phyloP scores from a whole-genome alignment of 1,140 invertebrate genomes.

The Coboldia fuscipes region DNA sequence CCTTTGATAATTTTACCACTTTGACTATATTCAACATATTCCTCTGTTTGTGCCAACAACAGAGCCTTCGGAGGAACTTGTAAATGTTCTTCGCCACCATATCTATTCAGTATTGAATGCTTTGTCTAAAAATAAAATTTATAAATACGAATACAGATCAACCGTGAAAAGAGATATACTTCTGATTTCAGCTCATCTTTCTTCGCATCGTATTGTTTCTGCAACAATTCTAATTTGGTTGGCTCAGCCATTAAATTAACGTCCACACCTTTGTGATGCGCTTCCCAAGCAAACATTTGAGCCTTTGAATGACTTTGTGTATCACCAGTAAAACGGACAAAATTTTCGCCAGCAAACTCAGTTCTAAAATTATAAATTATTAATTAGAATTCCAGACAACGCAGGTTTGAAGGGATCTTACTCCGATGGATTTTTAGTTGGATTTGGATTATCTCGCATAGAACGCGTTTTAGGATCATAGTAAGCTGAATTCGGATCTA shows the following conservation, averaged over 20 bases:
- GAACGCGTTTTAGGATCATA: slow-evolving; percentile 98
- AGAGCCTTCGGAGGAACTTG: slow-evolving; percentile 66
- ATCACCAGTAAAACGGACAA: slow-evolving; percentile 83
- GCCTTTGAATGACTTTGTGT: slow-evolving; percentile 74
- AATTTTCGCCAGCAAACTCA: slow-evolving; percentile 91
- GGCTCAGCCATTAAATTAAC: slow-evolving; percentile 94
- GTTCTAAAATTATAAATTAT: slow-evolving; percentile 27
- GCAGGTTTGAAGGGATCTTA: slow-evolving; percentile 18
- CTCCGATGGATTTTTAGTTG: slow-evolving; percentile 37
- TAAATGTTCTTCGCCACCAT: slow-evolving; percentile 84
- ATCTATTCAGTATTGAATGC: slow-evolving; percentile 58
- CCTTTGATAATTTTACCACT: slow-evolving; percentile 72
- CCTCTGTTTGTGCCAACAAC: slow-evolving; percentile 83
- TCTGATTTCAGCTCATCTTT: slow-evolving; percentile 67
- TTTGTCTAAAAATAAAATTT: slow-evolving; percentile 27
- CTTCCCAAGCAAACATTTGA: slow-evolving; percentile 97
- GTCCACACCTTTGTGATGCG: slow-evolving; percentile 80
- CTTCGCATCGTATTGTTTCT: slow-evolving; percentile 76
- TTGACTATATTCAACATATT: slow-evolving; percentile 90
- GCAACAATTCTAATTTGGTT: slow-evolving; percentile 83
- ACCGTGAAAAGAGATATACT: slow-evolving; percentile 15
- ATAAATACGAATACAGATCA: background rate
- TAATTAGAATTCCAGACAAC: background rate
- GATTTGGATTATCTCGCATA: slow-evolving; percentile 95
- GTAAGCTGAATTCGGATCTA: slow-evolving; percentile 93